Percentiles rank a stretch among this genome's conserved stretches.
phyloP scores from a whole-genome alignment of 2,113 vertebrate genomes.

The Vimba vimba region DNA sequence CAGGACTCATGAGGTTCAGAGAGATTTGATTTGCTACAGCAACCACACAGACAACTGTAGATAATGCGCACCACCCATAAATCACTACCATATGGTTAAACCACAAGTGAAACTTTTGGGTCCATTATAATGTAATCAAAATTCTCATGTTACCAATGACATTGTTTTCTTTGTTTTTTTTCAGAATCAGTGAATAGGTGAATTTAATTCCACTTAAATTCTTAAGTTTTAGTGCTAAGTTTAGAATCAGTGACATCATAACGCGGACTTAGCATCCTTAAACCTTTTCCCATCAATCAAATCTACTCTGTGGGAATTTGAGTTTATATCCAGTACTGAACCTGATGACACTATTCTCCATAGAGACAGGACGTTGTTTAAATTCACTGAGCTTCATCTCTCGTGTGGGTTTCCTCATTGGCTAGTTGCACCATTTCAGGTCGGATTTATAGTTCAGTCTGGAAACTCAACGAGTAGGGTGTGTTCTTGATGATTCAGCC shows the following conservation, averaged over 20 bases:
- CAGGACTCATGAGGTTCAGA: conserved; percentile 1
- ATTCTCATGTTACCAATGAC: background rate
- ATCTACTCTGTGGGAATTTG: background rate
- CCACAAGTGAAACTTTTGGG: background rate
- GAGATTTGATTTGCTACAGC: conserved; percentile 14
- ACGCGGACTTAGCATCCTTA: background rate
- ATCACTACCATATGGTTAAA: conserved; percentile 2
- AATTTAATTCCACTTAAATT: background rate
- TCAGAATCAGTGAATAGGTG: background rate
- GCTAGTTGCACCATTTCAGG: background rate
- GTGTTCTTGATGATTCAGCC: conserved; percentile 24
- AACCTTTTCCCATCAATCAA: background rate
- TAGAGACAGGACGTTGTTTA: background rate
- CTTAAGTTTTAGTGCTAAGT: background rate
- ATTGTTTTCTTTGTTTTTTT: background rate
- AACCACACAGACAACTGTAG: conserved; percentile 8
- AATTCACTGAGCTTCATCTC: background rate
- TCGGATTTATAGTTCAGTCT: background rate
- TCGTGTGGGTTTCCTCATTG: background rate
- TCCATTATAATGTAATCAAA: background rate
- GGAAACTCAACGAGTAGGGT: background rate
- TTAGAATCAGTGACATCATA: background rate
- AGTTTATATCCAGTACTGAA: background rate
- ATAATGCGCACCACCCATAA: background rate
- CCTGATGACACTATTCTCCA: background rate